Conservation (phyloP, 2,113 vertebrate genomes). For the human region DNA sequence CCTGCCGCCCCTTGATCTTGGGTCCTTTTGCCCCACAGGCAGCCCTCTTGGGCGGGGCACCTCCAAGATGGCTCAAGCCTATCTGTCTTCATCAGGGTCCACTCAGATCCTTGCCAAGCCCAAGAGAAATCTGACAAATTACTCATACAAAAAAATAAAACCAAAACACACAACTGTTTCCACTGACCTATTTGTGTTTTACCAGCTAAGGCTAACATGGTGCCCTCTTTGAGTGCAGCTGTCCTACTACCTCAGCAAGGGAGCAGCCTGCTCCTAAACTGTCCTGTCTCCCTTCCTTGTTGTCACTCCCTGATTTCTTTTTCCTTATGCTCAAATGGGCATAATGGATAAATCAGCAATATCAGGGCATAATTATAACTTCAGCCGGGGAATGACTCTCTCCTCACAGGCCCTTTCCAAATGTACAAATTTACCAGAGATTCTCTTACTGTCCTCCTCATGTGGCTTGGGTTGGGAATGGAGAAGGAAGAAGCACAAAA, state of each 20-base stretch:
- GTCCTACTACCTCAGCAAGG: not conserved
- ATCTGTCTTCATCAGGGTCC: not conserved
- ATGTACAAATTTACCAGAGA: not conserved
- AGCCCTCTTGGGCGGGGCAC: not conserved
- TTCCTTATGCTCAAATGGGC: not conserved
- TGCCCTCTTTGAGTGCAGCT: not conserved
- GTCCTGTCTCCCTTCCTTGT: not conserved
- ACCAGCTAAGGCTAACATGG: not conserved
- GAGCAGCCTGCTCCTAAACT: not conserved
- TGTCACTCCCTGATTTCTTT: not conserved
- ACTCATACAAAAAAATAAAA: not conserved
- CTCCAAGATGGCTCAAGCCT: not conserved
- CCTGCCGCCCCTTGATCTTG: not conserved
- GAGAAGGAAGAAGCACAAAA: not conserved
- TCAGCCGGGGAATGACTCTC: not conserved
- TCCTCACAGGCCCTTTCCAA: not conserved
- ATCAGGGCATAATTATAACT: not conserved
- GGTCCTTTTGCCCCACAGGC: not conserved
- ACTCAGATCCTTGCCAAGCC: not conserved
- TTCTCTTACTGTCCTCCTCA: not conserved
- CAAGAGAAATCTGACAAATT: conserved; percentile 6
- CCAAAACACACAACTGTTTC: not conserved
- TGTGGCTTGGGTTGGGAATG: not conserved
- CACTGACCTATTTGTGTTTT: not conserved
- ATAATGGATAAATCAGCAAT: not conserved